Evolutionary conservation across 2,797 vertebrate genomes (phyloP).

Genomic region (Alosa sapidissima): DNA sequence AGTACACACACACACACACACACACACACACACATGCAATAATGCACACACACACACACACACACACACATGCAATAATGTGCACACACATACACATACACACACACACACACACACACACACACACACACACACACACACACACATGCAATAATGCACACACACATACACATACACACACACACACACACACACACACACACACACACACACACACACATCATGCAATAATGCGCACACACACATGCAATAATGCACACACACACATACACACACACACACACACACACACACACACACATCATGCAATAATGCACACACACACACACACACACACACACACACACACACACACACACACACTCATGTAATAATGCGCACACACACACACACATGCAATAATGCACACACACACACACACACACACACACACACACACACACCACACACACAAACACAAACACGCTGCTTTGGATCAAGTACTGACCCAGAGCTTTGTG

Average conservation of each 20-base stretch:
- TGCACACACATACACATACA: background rate
- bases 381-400: background rate
- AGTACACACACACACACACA: background rate
- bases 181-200: background rate
- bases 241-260: background rate
- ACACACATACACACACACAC: too few relatives aligned
- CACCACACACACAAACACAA: background rate
- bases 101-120: background rate
- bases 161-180: background rate
- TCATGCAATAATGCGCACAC: too few relatives aligned
- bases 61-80: background rate
- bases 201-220: background rate
- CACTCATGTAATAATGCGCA: too few relatives aligned
- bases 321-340: background rate
- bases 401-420: background rate
- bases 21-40: background rate
- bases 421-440: background rate
- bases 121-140: background rate
- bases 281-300: background rate
- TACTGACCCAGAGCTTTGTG: too few relatives aligned
- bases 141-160: too few relatives aligned
- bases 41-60: background rate
- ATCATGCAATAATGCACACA: background rate
- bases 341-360: too few relatives aligned
- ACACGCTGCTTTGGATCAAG: too few relatives aligned